A percentile compares a stretch with the other conserved stretches of the same genome.
These are phyloP conservation scores for Myodes glareolus DNA, from an alignment of 2,113 vertebrate species.

Conservation along the genomic window DNA sequence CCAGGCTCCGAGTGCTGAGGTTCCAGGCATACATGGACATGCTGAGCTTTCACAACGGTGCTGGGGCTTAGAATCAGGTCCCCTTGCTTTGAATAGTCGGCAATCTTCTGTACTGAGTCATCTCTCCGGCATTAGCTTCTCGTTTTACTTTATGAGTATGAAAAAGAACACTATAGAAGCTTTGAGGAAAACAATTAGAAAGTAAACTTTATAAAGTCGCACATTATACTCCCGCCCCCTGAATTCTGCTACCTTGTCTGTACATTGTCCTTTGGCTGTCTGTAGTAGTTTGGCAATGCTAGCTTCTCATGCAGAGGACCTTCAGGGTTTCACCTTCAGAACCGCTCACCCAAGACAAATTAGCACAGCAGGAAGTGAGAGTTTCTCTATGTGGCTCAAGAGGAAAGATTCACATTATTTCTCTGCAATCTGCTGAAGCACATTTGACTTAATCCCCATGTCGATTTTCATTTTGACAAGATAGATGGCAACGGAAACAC, in stretches of 20 bases:
- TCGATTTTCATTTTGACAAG: conserved; percentile 80
- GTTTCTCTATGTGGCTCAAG: conserved; percentile 59
- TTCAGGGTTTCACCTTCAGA: conserved; percentile 77
- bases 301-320: conserved; percentile 55
- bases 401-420: conserved; percentile 74
- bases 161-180: neutral
- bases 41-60: neutral
- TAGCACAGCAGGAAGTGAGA: conserved; percentile 58
- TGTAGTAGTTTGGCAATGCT: neutral
- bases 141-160: neutral
- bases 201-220: neutral
- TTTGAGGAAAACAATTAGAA: neutral
- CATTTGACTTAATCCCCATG: conserved; percentile 74
- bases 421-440: conserved; percentile 70
- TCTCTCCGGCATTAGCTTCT: no score
- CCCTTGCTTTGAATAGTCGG: neutral
- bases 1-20: fast-evolving
- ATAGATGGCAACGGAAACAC: conserved; percentile 61
- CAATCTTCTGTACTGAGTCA: neutral
- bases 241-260: neutral
- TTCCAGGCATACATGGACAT: no score
- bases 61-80: no score
- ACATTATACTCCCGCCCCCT: neutral
- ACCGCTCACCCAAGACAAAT: conserved; percentile 69
- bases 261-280: neutral